Evolutionary conservation across 2,888 invertebrate genomes (phyloP).

Genomic region (Drosophila limbata): DNA sequence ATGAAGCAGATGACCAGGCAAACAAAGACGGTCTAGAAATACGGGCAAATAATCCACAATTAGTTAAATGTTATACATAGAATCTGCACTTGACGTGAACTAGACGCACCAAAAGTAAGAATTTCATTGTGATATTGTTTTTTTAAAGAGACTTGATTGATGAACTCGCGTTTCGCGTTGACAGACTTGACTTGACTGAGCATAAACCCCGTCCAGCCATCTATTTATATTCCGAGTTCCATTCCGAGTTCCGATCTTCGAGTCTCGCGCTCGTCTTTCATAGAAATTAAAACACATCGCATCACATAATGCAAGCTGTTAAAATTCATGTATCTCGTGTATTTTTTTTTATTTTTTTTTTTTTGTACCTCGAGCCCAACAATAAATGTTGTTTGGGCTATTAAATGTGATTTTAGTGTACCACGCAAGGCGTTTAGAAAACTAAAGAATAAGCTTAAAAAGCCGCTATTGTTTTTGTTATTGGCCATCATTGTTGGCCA

Average conservation of each 20-base stretch:
- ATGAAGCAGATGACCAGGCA: conserved; percentile 75
- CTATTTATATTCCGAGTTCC: conserved; percentile 68
- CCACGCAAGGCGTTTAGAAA: conserved; percentile 61
- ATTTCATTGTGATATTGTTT: conserved; percentile 73
- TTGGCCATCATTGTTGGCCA: conserved; percentile 53
- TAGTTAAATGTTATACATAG: conserved; percentile 40
- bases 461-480: conserved; percentile 34
- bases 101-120: conserved; percentile 79
- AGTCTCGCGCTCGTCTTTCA: conserved; percentile 57
- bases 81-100: conserved; percentile 31
- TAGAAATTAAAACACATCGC: conserved; percentile 63
- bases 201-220: conserved; percentile 59
- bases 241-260: conserved; percentile 13
- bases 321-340: conserved; percentile 32
- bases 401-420: conserved; percentile 77
- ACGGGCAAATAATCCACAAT: conserved; percentile 32
- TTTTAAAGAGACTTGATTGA: conserved; percentile 34
- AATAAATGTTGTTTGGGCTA: conserved; percentile 74
- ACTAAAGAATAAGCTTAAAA: conserved; percentile 42
- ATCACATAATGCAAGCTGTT: conserved; percentile 48
- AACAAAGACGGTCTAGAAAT: conserved; percentile 73
- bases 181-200: conserved; percentile 75
- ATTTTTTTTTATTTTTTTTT: too few relatives aligned
- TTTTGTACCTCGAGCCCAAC: conserved; percentile 22
- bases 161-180: conserved; percentile 64